Base-by-base conservation (phyloP, 2,797 vertebrate genomes). In the Ctenosaura bakeri region DNA sequence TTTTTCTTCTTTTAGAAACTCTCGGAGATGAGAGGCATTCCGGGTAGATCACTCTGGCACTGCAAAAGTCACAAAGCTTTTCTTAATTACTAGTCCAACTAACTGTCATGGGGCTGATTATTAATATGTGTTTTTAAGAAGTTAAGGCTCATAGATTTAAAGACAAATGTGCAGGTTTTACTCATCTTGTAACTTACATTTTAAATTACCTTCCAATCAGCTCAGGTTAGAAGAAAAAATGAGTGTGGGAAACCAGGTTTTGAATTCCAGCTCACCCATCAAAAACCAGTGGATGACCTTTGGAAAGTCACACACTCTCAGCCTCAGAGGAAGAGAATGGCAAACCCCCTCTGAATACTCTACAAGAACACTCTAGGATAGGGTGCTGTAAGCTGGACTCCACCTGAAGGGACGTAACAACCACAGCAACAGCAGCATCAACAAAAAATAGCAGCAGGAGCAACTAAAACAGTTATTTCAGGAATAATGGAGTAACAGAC, bases 151-250 rank as follows among this genome's bases (percentile, higher is more conserved):
- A 82, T 90, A 88, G 92, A 93, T 26, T 92, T 77, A 88, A 92
- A 88, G 82, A 93, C 12, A 92, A 94, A 91, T 94, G 86, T 78
- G 7, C 90, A 69, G n/a, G 59, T 91, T 83, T 83, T 88, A 89
- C 62, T 38, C 9, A 89, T 89, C 87, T 76, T 73, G 86, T 92
- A 89, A 92, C 66, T 91, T 85, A 66, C 80, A 73, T 92, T 91
- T 86, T 90, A 91, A 95, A 88, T 78, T 78, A 92, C 14, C 26
- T 26, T 84, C 85, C 13, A 29, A 50, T 64, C 77, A 89, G 86
- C 76, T 77, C 76, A 73, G 90, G 1, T 77, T 81, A 62, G 69
- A 42, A 81, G 90, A 79, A 87, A 81, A 26, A 32, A 71, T 69
- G 12, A 69, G 29, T 69, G 29, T 32, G 29, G 22, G 29, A 69